Evolutionary conservation across 2,113 vertebrate species (phyloP).

Genomic region (Parus major): DNA sequence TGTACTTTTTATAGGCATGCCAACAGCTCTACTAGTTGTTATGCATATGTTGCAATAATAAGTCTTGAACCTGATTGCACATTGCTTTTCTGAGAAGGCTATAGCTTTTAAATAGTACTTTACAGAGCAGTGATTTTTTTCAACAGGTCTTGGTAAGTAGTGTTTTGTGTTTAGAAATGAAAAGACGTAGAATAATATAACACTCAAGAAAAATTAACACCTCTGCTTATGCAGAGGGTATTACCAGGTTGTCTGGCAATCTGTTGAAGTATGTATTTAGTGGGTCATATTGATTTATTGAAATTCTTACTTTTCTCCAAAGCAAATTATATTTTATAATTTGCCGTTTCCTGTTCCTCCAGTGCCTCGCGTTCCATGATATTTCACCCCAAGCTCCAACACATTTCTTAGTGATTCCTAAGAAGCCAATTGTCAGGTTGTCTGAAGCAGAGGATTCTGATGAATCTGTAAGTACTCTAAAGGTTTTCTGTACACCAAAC

Average conservation of each 20-base stretch:
- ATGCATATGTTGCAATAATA: not conserved
- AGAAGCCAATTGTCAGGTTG: constrained; percentile 87
- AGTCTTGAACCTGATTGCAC: not conserved
- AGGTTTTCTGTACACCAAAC: not conserved
- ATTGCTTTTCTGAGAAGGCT: not conserved
- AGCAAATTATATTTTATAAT: not conserved
- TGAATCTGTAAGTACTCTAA: constrained; percentile 84
- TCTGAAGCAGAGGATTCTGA: constrained; percentile 87
- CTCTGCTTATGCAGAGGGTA: not conserved
- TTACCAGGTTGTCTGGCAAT: not conserved
- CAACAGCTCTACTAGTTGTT: not conserved
- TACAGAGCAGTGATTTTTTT: not conserved
- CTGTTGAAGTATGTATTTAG: not conserved
- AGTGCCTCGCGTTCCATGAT: constrained; percentile 95
- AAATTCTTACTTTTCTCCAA: not conserved
- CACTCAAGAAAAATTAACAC: not conserved
- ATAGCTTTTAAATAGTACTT: not conserved
- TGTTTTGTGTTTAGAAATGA: not conserved
- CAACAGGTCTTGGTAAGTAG: not conserved
- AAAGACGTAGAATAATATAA: not conserved
- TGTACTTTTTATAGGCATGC: not conserved
- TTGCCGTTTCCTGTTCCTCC: not conserved
- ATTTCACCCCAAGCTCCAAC: constrained; percentile 92
- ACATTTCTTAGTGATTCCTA: constrained; percentile 93
- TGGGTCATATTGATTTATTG: not conserved